These are phyloP conservation scores for Macrotis lagotis DNA, from an alignment of 2,113 vertebrate species.

Conservation along the genomic window DNA sequence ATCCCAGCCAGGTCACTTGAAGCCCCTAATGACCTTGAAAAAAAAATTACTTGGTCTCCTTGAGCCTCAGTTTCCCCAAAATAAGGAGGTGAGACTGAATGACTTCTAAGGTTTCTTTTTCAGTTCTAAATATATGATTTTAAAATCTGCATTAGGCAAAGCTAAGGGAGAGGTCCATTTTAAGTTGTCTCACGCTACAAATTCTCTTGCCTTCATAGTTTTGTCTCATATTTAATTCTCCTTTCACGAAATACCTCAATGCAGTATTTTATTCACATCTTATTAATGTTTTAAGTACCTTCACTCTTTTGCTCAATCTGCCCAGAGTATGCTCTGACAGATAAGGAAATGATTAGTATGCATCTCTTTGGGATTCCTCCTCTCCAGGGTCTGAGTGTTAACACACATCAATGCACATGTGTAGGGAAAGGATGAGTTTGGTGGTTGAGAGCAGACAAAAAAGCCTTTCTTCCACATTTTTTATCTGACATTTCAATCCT, in stretches of 20 bases:
- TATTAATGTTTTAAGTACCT: conserved; percentile 52
- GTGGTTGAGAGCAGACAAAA: not conserved
- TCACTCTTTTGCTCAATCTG: conserved; percentile 22
- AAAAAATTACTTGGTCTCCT: not conserved
- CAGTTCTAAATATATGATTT: not conserved
- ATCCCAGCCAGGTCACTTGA: not conserved
- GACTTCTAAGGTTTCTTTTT: not conserved
- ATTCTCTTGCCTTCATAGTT: conserved; percentile 37
- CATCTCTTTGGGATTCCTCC: conserved; percentile 18
- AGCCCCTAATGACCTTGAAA: not conserved
- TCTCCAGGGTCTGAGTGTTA: conserved; percentile 27
- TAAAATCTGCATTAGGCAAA: not conserved
- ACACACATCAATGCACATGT: conserved; percentile 35
- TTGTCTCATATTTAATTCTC: conserved; percentile 61
- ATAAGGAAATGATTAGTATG: conserved; percentile 8
- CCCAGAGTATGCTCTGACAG: conserved; percentile 40
- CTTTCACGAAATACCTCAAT: conserved; percentile 26
- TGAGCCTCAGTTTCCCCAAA: not conserved
- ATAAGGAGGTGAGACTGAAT: not conserved
- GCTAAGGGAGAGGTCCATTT: conserved; percentile 61
- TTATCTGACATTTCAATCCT: conserved; percentile 62
- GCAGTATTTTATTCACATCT: conserved; percentile 36
- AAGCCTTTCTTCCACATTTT: conserved; percentile 11
- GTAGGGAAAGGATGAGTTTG: conserved; percentile 24
- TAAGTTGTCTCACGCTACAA: conserved; percentile 47